A percentile compares a stretch with the other conserved stretches of the same genome.
These are phyloP conservation scores for Orgyia antiqua DNA, from an alignment of 2,888 invertebrate genomes.

Conservation along the genomic window DNA sequence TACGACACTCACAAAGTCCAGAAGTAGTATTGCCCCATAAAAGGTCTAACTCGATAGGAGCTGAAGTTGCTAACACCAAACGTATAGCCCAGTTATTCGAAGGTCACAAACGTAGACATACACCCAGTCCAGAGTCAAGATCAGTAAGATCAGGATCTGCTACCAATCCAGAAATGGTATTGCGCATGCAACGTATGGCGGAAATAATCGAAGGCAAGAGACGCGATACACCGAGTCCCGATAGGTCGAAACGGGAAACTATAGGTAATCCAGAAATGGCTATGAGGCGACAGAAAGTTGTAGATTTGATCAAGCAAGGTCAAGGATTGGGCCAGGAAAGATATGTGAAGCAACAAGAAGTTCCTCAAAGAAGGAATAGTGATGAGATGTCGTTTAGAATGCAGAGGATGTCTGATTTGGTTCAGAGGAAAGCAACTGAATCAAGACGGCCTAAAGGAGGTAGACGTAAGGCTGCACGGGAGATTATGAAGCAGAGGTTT, in stretches of 20 bases:
- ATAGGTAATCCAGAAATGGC: slow-evolving; percentile 56
- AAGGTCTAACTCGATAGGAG: slow-evolving; percentile 50
- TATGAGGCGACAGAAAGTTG: slow-evolving; percentile 49
- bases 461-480: slow-evolving; percentile 57
- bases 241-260: slow-evolving; percentile 40
- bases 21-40: slow-evolving; percentile 28
- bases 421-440: slow-evolving; percentile 83
- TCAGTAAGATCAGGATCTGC: slow-evolving; percentile 39
- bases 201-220: slow-evolving; percentile 59
- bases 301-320: slow-evolving; percentile 42
- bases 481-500: slow-evolving; percentile 87
- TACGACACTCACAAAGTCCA: slow-evolving; percentile 43
- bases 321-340: slow-evolving; percentile 33
- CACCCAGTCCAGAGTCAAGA: slow-evolving; percentile 46
- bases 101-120: slow-evolving; percentile 42
- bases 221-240: slow-evolving; percentile 45
- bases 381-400: slow-evolving; percentile 77
- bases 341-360: slow-evolving; percentile 28
- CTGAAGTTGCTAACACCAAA: slow-evolving; percentile 44
- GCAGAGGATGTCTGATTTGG: slow-evolving; percentile 85
- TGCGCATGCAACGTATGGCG: slow-evolving; percentile 53
- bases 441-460: slow-evolving; percentile 45
- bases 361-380: slow-evolving; percentile 38
- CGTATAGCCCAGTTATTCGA: slow-evolving; percentile 59
- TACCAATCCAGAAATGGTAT: slow-evolving; percentile 46